These are phyloP conservation scores for Amblyjoppa fuscipennis DNA, from an alignment of 2,888 invertebrate species.

Conservation along the genomic window DNA sequence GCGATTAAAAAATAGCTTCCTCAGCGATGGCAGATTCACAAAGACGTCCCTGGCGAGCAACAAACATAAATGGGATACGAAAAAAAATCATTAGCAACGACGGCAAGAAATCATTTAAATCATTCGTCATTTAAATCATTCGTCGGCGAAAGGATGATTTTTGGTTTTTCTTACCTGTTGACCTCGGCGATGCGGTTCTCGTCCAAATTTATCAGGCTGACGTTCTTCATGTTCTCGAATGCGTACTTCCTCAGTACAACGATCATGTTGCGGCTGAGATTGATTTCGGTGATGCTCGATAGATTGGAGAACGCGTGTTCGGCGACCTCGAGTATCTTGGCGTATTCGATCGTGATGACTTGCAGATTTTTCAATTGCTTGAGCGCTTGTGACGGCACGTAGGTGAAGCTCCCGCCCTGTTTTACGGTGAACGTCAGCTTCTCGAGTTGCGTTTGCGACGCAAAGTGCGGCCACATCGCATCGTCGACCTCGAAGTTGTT, in stretches of 20 bases:
- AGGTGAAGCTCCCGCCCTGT: slow-evolving; percentile 89
- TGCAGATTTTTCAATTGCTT: slow-evolving; percentile 89
- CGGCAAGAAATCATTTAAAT: not conserved
- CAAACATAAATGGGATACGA: slow-evolving; percentile 19
- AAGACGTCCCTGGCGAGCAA: slow-evolving; percentile 88
- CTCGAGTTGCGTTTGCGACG: slow-evolving; percentile 90
- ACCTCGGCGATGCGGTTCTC: slow-evolving; percentile 92
- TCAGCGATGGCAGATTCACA: slow-evolving; percentile 90
- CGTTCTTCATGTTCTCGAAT: slow-evolving; percentile 90
- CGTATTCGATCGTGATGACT: slow-evolving; percentile 90
- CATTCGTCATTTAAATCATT: not conserved
- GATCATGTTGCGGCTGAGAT: slow-evolving; percentile 90
- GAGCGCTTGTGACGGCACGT: slow-evolving; percentile 90
- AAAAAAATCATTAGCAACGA: slow-evolving; percentile 24
- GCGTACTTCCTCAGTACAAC: slow-evolving; percentile 89
- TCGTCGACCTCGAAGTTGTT: slow-evolving; percentile 89
- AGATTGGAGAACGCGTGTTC: slow-evolving; percentile 92
- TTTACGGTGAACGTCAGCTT: slow-evolving; percentile 91
- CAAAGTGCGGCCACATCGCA: slow-evolving; percentile 91
- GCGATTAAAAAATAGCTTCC: slow-evolving; percentile 92
- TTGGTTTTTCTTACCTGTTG: slow-evolving; percentile 84
- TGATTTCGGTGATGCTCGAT: slow-evolving; percentile 89
- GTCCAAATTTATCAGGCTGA: slow-evolving; percentile 90
- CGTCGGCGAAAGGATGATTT: not conserved
- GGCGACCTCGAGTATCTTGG: slow-evolving; percentile 89